These are phyloP conservation scores for Diachasma alloeum DNA, from an alignment of 1,140 invertebrate genomes.

Conservation along the genomic window DNA sequence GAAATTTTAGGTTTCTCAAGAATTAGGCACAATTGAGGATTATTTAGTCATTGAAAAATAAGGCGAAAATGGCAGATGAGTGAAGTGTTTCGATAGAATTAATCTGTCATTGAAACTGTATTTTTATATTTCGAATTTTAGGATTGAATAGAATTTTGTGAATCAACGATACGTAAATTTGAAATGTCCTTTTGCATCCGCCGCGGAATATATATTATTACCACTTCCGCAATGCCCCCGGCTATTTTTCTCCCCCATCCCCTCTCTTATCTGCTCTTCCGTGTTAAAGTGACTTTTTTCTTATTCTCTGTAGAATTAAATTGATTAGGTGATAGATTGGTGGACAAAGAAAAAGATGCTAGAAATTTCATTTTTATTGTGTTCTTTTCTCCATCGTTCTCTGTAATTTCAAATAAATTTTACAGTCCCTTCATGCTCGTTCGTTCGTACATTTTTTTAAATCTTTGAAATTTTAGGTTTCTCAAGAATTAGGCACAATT, in stretches of 20 bases:
- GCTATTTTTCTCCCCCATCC: neutral
- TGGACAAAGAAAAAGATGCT: neutral
- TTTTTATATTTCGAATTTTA: neutral
- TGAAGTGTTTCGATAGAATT: no score
- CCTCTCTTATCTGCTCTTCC: neutral
- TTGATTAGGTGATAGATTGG: constrained; percentile 6
- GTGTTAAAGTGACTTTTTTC: neutral
- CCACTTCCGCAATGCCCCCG: neutral
- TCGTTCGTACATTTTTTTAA: neutral
- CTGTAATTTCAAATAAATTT: neutral
- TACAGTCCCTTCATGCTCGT: neutral
- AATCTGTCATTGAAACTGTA: neutral
- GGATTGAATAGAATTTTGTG: neutral
- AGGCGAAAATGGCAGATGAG: neutral
- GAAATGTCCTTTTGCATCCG: neutral
- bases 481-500: neutral
- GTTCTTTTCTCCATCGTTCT: neutral
- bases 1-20: neutral
- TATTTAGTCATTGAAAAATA: neutral
- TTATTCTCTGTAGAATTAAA: neutral
- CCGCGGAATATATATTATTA: neutral
- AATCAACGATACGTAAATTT: neutral
- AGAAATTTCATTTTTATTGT: neutral
- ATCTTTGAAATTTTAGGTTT: neutral
- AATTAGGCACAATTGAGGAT: neutral